phyloP scores from a whole-genome alignment of 2,113 vertebrate genomes.

The Daubentonia madagascariensis region DNA sequence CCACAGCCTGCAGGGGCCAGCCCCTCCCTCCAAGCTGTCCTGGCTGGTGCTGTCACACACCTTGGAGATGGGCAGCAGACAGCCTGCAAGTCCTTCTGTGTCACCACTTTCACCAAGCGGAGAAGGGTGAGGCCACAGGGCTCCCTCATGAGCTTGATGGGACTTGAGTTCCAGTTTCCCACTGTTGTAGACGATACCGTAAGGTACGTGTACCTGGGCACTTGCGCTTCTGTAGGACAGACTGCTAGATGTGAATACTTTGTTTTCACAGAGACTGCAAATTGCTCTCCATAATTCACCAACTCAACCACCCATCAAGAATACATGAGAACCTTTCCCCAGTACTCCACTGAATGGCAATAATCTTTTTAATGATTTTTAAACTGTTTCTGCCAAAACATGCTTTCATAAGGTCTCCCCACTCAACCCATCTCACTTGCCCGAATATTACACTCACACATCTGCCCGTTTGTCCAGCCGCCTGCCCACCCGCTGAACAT shows the following conservation, averaged over 20 bases:
- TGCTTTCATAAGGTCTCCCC: background rate
- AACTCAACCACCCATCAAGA: background rate
- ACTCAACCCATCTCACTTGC: background rate
- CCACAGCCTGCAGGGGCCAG: no score
- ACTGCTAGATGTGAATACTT: accelerated
- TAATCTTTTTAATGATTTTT: background rate
- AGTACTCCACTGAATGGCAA: accelerated
- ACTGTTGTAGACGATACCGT: accelerated
- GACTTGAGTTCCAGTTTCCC: accelerated
- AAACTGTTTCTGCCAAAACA: background rate
- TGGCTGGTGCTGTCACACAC: accelerated
- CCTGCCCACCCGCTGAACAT: no score
- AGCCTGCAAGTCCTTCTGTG: background rate
- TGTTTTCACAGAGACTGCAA: background rate
- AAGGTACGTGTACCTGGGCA: accelerated
- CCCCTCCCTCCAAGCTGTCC: accelerated
- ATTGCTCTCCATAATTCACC: accelerated
- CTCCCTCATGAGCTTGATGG: background rate
- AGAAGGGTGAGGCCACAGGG: accelerated
- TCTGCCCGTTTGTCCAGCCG: accelerated
- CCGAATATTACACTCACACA: accelerated
- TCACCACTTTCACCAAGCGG: accelerated
- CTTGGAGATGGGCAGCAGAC: accelerated
- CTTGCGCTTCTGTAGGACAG: background rate
- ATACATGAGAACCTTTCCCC: accelerated